Conservation (phyloP, 2,797 vertebrate species). For the Furcifer pardalis region DNA sequence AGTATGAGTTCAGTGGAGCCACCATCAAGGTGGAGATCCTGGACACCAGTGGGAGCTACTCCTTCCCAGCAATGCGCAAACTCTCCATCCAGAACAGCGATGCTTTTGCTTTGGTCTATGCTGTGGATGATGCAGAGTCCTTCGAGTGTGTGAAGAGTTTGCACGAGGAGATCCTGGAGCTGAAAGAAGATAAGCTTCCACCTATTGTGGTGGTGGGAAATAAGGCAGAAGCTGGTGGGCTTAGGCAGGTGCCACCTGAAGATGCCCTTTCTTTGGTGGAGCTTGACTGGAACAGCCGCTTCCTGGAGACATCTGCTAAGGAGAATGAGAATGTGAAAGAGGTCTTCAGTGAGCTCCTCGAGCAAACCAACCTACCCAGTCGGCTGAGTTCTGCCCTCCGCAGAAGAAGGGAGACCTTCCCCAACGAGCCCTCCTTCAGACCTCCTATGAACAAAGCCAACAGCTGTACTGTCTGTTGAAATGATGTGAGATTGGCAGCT, state of each 20-base stretch:
- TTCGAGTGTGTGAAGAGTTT: conserved; percentile 85
- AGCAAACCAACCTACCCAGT: conserved; percentile 86
- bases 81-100: conserved; percentile 91
- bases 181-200: conserved; percentile 88
- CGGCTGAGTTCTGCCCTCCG: conserved; percentile 85
- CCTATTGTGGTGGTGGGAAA: conserved; percentile 92
- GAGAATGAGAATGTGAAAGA: conserved; percentile 89
- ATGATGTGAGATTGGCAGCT: rapidly evolving
- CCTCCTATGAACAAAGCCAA: conserved; percentile 96
- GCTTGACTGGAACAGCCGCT: conserved; percentile 90
- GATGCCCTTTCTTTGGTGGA: conserved; percentile 85
- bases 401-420: conserved; percentile 88
- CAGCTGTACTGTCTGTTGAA: conserved; percentile 86
- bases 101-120: conserved; percentile 89
- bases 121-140: conserved; percentile 86
- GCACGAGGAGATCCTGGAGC: conserved; percentile 89
- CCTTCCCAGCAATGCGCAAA: conserved; percentile 93
- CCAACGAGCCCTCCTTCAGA: conserved; percentile 78
- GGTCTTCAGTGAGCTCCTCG: conserved; percentile 89
- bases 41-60: conserved; percentile 93
- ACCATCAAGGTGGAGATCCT: conserved; percentile 88
- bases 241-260: conserved; percentile 78
- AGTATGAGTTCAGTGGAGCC: conserved; percentile 85
- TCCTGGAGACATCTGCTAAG: conserved; percentile 88
- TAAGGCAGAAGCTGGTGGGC: conserved; percentile 80